phyloP scores from a whole-genome alignment of 2,888 invertebrate genomes.

The Quadriops clusia region DNA sequence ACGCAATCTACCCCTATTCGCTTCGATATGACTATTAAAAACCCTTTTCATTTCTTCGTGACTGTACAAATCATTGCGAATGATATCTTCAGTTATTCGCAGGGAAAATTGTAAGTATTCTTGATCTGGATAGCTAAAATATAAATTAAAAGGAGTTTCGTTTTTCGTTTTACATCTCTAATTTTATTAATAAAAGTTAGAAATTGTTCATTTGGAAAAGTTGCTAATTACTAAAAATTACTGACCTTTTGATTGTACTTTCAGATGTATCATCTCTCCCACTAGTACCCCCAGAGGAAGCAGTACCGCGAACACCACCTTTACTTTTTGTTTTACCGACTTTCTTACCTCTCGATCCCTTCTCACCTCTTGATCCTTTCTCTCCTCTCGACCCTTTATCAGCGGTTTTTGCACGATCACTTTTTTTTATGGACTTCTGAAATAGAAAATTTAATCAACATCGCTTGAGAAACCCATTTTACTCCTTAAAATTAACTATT shows the following conservation, averaged over 20 bases:
- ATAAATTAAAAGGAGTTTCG: conserved; percentile 2
- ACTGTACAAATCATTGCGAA: conserved; percentile 40
- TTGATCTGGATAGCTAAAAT: conserved; percentile 23
- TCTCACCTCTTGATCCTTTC: too few relatives aligned
- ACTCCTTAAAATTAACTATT: too few relatives aligned
- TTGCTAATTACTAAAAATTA: background rate
- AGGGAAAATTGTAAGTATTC: conserved; percentile 33
- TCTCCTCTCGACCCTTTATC: too few relatives aligned
- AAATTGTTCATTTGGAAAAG: conserved; percentile 1
- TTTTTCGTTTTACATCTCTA: background rate
- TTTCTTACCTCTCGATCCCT: background rate
- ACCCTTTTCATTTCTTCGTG: conserved; percentile 41
- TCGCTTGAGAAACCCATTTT: too few relatives aligned
- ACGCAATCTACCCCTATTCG: conserved; percentile 36
- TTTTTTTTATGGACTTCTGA: too few relatives aligned
- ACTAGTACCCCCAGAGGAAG: too few relatives aligned
- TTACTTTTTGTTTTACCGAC: background rate
- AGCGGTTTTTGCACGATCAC: too few relatives aligned
- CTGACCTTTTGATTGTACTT: conserved; percentile 2
- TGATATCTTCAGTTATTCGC: conserved; percentile 44
- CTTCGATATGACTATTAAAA: conserved; percentile 40
- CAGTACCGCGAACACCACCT: background rate
- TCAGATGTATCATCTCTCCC: background rate
- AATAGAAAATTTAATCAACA: too few relatives aligned
- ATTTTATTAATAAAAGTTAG: background rate